Base-by-base conservation (phyloP, 2,113 vertebrate genomes). In the Rattus rattus region DNA sequence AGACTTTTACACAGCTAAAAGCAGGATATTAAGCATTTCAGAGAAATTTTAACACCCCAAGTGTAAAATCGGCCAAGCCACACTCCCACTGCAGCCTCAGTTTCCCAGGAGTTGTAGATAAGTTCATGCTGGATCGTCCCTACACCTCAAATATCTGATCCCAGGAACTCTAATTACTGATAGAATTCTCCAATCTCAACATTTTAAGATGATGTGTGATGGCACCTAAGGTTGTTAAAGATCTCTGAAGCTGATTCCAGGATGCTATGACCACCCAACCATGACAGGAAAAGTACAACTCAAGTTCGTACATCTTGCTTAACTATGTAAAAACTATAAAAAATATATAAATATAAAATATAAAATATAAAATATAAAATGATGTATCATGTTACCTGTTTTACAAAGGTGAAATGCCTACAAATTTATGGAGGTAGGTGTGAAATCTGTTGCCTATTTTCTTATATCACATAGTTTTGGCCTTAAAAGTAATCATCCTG, bases 51-150 rank as follows among this genome's bases (percentile, higher is more conserved):
- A 92, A 36, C 17, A 49, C 33, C 69, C 0, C 10, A 33, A 92
- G 7, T 9, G 5, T 54, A 52, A 49, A 26, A 19, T 6, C 49
- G 7, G 33, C 19, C 30, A 75, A 81, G 49, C 84, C 94, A 92
- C 36, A 85, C 28, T 33, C 47, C 76, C 93, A 61, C 28, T 33
- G 33, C 59, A 59, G 49, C 11, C 10, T 88, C 52, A 30, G 39
- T 93, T 96, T 94, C 56, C 9, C 12, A 63, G 86, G 95, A 81
- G 63, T 69, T 94, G 92, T 95, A 56, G 22, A 43, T n/a, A 2
- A 30, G 13, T 95, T 91, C 28, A 2, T 8, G 52, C 33, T 26
- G 5, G 19, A 16, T 59, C 69, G 76, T 52, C 65, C 63, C 30
- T 81, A 72, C 93, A 61, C 75, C 26, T 77, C 52, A 36, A 16